Evolutionary conservation across 2,797 vertebrate species (phyloP).

Genomic region (Danionella dracula): DNA sequence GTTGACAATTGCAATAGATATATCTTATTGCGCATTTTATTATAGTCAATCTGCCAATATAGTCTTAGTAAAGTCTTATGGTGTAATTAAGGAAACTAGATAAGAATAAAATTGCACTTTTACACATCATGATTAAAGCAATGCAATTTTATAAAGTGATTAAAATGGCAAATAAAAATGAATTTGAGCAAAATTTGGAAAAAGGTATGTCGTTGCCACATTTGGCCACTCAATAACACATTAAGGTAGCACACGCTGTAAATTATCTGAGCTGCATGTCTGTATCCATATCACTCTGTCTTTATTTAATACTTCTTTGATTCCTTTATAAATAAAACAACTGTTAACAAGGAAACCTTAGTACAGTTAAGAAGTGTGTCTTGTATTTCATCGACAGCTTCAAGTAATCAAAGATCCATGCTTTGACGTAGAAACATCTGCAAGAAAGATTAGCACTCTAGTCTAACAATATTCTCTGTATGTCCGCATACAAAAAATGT

Average conservation of each 20-base stretch:
- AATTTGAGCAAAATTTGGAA: constrained; percentile 28
- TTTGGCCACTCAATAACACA: constrained; percentile 54
- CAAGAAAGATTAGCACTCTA: constrained; percentile 85
- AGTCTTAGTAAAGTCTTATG: not conserved
- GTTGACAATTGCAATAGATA: constrained; percentile 38
- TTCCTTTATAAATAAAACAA: constrained; percentile 67
- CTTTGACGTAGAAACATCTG: constrained; percentile 89
- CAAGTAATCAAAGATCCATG: constrained; percentile 95
- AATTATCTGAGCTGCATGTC: constrained; percentile 71
- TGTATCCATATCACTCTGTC: constrained; percentile 71
- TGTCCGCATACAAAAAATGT: constrained; percentile 69
- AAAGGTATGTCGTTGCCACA: constrained; percentile 28
- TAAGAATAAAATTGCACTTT: constrained; percentile 3
- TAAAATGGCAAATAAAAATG: not conserved
- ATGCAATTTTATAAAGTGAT: not conserved
- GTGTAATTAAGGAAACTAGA: constrained; percentile 14
- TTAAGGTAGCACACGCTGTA: constrained; percentile 66
- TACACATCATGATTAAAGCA: constrained; percentile 7
- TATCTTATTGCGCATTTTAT: constrained; percentile 35
- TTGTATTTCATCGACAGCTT: constrained; percentile 80
- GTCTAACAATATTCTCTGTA: constrained; percentile 86
- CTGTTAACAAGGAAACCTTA: constrained; percentile 79
- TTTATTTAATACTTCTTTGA: constrained; percentile 66
- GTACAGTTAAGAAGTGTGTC: constrained; percentile 74
- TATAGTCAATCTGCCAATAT: constrained; percentile 1